Evolutionary conservation across 2,888 invertebrate genomes (phyloP).

Genomic region (Mechanitis mazaeus): DNA sequence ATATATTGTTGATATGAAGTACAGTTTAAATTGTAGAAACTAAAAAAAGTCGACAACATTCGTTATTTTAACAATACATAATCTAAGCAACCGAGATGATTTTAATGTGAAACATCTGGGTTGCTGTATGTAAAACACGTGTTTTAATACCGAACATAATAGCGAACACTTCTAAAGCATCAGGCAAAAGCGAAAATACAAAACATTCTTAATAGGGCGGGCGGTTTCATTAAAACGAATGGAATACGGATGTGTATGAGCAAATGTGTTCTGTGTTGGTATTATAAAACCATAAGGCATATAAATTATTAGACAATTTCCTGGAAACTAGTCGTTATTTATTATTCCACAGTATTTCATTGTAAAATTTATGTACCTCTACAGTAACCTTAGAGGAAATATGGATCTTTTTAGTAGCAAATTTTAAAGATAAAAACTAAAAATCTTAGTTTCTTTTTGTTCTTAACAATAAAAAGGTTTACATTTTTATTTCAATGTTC

Average conservation of each 20-base stretch:
- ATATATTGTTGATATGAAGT: too few species aligned
- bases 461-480: too few species aligned
- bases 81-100: neutral
- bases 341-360: neutral
- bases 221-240: conserved; percentile 17
- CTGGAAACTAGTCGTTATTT: neutral
- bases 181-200: conserved; percentile 15
- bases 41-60: too few species aligned
- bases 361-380: too few species aligned
- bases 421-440: too few species aligned
- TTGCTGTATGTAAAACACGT: neutral
- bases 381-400: too few species aligned
- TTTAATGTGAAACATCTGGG: neutral
- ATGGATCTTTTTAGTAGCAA: too few species aligned
- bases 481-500: too few species aligned
- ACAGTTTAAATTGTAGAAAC: too few species aligned
- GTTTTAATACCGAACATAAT: conserved; percentile 8
- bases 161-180: conserved; percentile 11
- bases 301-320: conserved; percentile 6
- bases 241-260: conserved; percentile 1
- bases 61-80: neutral
- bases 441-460: too few species aligned
- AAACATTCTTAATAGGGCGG: conserved; percentile 18
- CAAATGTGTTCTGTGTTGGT: conserved; percentile 4
- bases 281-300: conserved; percentile 1